Evolutionary conservation across 2,113 vertebrate genomes (phyloP), one percentile per base, ranked within the genome.

Genomic region (Calyptomena viridis): DNA sequence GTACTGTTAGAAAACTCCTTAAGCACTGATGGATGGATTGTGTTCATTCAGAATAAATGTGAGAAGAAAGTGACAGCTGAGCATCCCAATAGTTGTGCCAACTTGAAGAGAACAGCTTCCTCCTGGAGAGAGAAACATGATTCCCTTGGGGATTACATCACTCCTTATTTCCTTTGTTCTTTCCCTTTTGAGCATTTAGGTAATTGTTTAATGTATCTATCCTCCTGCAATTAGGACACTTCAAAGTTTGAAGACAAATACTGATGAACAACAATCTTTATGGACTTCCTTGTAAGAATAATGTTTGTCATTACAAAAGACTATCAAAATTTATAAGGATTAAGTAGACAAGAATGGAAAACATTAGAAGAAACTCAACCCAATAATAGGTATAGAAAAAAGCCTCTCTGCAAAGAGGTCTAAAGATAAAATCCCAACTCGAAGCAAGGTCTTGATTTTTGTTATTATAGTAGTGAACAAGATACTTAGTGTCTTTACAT

Each of bases 1-100:
- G 98, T 99, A 99, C 98, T 99, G 98, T 98, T 99, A 98, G 98
- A 98, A 99, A 99, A 99, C 98, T 99, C 98, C 98, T 99, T 99
- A 99, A 98, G 98, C 94, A 92, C 98, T 99, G 99, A 99, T 98
- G 97, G 98, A 99, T 99, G 98, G 98, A 98, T 98, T 97, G 97
- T 98, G 97, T 97, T 98, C 98, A 96, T 97, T 97, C 98, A 95
- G 98, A 98, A 97, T 97, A 97, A 98, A 98, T 96, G 98, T 98
- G 98, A 98, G 97, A 97, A 97, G 98, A 98, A 98, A 98, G 95
- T 98, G 98, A 99, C 98, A 98, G 98, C 97, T 95, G 97, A 97
- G 97, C 97, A 89, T 98, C 97, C 94, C 93, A 93, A 96, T 42
- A 94, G 96, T 90, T 91, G 75, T 84, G 94, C 96, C 95, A 97